Evolutionary conservation across 2,797 vertebrate species (phyloP).

Genomic region (Spinus pinus): DNA sequence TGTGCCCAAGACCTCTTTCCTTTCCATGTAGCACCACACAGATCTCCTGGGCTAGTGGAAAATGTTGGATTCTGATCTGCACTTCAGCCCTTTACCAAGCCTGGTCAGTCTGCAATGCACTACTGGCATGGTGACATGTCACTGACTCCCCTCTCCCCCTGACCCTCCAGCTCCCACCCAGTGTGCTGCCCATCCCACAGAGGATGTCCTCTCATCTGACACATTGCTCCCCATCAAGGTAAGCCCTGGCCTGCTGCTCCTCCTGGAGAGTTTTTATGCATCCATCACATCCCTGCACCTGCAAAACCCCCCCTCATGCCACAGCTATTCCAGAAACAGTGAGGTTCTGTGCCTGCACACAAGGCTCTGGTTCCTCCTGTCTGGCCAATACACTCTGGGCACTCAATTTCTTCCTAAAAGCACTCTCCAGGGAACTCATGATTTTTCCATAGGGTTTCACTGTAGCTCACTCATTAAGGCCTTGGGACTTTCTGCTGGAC

Average conservation of each 20-base stretch:
- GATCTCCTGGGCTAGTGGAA: neutral
- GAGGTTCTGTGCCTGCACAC: neutral
- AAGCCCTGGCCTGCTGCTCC: neutral
- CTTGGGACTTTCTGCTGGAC: neutral
- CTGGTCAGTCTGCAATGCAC: neutral
- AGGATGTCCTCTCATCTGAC: neutral
- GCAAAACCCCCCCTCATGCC: accelerated
- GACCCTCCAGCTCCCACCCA: neutral
- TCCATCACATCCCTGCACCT: neutral
- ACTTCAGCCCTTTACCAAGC: neutral
- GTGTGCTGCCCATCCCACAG: neutral
- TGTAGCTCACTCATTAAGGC: neutral
- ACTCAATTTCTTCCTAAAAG: neutral
- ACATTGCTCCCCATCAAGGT: neutral
- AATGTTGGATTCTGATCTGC: neutral
- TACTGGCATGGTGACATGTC: neutral
- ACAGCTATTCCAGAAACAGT: accelerated
- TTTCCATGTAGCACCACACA: neutral
- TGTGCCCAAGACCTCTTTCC: neutral
- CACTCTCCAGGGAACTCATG: neutral
- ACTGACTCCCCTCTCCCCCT: neutral
- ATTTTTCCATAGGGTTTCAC: neutral
- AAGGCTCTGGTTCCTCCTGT: neutral
- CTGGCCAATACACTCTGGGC: neutral
- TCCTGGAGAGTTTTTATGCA: neutral